Evolutionary conservation across 2,888 invertebrate genomes (phyloP).

Genomic region (Brachycybe producta): DNA sequence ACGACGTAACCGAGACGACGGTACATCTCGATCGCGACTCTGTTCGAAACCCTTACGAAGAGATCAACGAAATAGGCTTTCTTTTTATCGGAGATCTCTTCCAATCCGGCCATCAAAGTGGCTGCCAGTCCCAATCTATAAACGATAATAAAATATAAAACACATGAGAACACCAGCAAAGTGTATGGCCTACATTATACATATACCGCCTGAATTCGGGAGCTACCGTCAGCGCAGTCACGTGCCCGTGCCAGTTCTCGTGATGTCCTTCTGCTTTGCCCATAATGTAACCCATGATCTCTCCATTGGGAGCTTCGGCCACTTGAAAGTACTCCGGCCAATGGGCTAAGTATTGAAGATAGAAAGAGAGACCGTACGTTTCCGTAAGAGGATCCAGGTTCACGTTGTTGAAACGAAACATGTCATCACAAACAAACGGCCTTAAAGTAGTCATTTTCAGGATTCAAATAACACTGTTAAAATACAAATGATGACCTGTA

Average conservation of each 20-base stretch:
- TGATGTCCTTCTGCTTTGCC: constrained; percentile 94
- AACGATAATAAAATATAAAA: neutral
- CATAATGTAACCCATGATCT: constrained; percentile 99
- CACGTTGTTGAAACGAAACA: constrained; percentile 88
- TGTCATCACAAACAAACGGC: constrained; percentile 84
- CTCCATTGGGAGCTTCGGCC: constrained; percentile 86
- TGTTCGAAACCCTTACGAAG: constrained; percentile 94
- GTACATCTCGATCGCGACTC: constrained; percentile 96
- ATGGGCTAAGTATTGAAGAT: constrained; percentile 92
- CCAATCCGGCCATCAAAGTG: constrained; percentile 82
- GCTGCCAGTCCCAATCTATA: constrained; percentile 66
- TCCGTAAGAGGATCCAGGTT: constrained; percentile 95
- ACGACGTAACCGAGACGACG: constrained; percentile 89
- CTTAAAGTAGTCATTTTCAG: constrained; percentile 74
- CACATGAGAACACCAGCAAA: neutral
- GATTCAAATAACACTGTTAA: too few species aligned
- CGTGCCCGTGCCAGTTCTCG: constrained; percentile 98
- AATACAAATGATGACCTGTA: too few species aligned
- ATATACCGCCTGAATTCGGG: constrained; percentile 67
- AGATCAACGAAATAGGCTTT: constrained; percentile 93
- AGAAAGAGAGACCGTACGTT: constrained; percentile 90
- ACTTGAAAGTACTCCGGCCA: constrained; percentile 99
- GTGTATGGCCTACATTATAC: neutral
- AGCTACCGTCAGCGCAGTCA: constrained; percentile 92
- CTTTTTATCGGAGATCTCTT: constrained; percentile 93